Conservation (phyloP, 2,888 invertebrate genomes). For the Rhagonycha fulva region DNA sequence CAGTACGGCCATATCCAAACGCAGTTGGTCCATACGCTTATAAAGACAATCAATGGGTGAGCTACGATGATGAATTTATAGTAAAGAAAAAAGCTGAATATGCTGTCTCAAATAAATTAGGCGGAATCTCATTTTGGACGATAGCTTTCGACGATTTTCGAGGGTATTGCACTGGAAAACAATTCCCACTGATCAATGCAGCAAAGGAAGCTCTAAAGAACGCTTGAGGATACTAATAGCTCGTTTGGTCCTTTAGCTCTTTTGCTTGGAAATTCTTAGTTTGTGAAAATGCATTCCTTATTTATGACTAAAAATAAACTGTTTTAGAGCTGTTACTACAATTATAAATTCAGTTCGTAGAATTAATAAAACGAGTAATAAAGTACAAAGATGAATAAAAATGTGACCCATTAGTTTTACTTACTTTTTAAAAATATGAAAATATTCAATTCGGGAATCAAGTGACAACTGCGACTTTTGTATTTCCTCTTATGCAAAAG, state of each 20-base stretch:
- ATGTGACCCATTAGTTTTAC: too few species aligned
- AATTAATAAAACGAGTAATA: too few species aligned
- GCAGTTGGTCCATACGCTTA: slow-evolving; percentile 89
- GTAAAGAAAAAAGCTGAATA: slow-evolving; percentile 72
- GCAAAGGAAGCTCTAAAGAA: slow-evolving; percentile 59
- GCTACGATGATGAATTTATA: slow-evolving; percentile 87
- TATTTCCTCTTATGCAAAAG: too few species aligned
- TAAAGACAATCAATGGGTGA: slow-evolving; percentile 87
- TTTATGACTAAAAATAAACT: too few species aligned
- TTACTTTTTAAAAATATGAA: too few species aligned
- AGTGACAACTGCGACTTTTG: too few species aligned
- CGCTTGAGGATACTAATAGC: not conserved
- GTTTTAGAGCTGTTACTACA: too few species aligned
- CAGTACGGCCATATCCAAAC: slow-evolving; percentile 41
- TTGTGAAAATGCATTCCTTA: too few species aligned
- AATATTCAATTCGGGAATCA: too few species aligned
- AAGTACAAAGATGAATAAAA: too few species aligned
- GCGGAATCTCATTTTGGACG: slow-evolving; percentile 90
- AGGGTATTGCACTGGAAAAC: slow-evolving; percentile 78
- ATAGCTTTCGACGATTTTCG: slow-evolving; percentile 88
- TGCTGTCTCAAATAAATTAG: slow-evolving; percentile 62
- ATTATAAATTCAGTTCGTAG: slow-evolving; percentile 52
- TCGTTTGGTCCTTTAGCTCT: too few species aligned
- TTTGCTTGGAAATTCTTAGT: too few species aligned
- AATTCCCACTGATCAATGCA: slow-evolving; percentile 76